Percentiles rank a stretch among this genome's conserved stretches.
Evolutionary conservation across 2,888 invertebrate species (phyloP).

Genomic region (Eremobia ochroleuca): DNA sequence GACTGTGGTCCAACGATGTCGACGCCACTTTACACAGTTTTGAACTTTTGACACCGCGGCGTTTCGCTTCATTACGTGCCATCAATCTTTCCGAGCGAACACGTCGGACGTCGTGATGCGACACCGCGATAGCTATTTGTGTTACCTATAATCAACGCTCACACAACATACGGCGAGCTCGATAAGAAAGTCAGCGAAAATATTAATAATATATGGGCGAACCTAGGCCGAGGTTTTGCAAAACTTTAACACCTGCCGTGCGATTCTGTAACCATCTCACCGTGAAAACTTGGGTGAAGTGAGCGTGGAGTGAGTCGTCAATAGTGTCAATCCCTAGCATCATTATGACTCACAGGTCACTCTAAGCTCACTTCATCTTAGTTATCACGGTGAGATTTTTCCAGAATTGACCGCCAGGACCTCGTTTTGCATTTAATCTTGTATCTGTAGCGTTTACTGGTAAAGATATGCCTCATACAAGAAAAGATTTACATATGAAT

Average conservation of each 20-base stretch:
- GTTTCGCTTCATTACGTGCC: slow-evolving; percentile 74
- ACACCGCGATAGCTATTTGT: slow-evolving; percentile 65
- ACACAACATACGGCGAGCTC: slow-evolving; percentile 47
- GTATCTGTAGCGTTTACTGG: background rate
- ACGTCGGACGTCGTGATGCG: slow-evolving; percentile 59
- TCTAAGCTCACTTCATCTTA: too few species aligned
- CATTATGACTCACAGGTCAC: too few species aligned
- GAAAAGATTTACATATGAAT: background rate
- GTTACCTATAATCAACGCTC: slow-evolving; percentile 62
- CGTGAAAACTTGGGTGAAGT: too few species aligned
- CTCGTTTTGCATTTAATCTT: background rate
- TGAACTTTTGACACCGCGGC: slow-evolving; percentile 74
- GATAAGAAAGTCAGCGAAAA: slow-evolving; percentile 57
- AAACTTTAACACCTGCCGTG: background rate
- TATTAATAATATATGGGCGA: slow-evolving; percentile 25
- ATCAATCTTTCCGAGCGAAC: slow-evolving; percentile 74
- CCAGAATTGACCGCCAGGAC: too few species aligned
- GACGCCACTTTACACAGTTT: slow-evolving; percentile 70
- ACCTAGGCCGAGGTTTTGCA: background rate
- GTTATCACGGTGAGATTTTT: too few species aligned
- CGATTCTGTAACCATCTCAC: too few species aligned
- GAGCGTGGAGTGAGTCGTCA: too few species aligned
- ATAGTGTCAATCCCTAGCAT: too few species aligned
- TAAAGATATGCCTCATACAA: background rate
- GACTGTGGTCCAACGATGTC: slow-evolving; percentile 49